A percentile compares a stretch with the other conserved stretches of the same genome.
phyloP scores from a whole-genome alignment of 2,888 invertebrate species.

The Seira musarum region DNA sequence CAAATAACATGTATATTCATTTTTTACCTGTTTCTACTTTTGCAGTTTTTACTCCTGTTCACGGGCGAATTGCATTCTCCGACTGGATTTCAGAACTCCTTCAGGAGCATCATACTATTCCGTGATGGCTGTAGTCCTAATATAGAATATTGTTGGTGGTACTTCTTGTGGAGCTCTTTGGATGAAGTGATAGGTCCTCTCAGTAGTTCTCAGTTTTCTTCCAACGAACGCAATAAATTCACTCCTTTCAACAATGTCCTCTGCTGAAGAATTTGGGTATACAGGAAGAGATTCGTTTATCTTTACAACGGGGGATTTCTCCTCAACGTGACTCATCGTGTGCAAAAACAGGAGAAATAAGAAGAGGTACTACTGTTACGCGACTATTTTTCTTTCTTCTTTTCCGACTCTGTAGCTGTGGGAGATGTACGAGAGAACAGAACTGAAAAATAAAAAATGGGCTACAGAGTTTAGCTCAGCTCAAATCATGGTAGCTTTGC shows the following conservation, averaged over 20 bases:
- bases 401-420: too few species aligned
- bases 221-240: conserved; percentile 36
- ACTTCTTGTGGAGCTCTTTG: too few species aligned
- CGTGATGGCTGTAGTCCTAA: too few species aligned
- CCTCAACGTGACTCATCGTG: conserved; percentile 48
- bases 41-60: conserved; percentile 13
- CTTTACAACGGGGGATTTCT: conserved; percentile 53
- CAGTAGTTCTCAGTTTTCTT: conserved; percentile 12
- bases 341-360: conserved; percentile 1
- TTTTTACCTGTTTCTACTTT: conserved; percentile 25
- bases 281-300: conserved; percentile 46
- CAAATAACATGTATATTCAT: background rate
- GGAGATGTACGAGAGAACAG: too few species aligned
- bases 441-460: background rate
- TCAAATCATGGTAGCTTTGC: conserved; percentile 26
- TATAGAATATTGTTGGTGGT: too few species aligned
- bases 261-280: conserved; percentile 22
- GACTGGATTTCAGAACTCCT: conserved; percentile 26
- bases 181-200: too few species aligned
- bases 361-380: background rate
- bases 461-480: background rate
- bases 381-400: too few species aligned
- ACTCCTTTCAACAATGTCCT: conserved; percentile 34
- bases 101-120: background rate
- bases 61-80: conserved; percentile 41